Percentiles rank a stretch among this genome's conserved stretches.
Conservation (phyloP, 2,888 invertebrate genomes). For the Scaptomyza polygonia region DNA sequence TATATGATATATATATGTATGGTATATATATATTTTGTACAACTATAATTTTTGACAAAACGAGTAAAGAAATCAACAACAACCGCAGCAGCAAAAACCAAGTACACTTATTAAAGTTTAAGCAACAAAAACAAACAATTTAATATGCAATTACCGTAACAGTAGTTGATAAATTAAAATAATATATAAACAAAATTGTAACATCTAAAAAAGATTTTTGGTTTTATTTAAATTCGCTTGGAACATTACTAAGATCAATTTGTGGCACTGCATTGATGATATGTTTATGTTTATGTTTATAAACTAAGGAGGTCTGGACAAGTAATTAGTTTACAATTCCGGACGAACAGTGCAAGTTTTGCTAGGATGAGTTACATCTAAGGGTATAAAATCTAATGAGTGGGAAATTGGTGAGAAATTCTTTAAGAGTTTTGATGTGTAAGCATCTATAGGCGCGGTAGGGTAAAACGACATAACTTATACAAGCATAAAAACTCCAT, state of each 20-base stretch:
- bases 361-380: no score
- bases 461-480: no score
- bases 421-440: no score
- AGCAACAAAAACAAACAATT: slow-evolving; percentile 74
- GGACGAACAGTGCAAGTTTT: no score
- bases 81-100: slow-evolving; percentile 69
- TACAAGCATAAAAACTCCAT: no score
- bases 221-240: slow-evolving; percentile 15
- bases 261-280: background rate
- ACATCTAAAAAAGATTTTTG: slow-evolving; percentile 51
- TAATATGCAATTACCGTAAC: slow-evolving; percentile 79
- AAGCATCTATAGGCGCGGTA: no score
- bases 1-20: slow-evolving; percentile 19
- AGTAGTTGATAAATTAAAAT: slow-evolving; percentile 81
- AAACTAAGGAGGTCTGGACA: no score
- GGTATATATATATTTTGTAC: slow-evolving; percentile 74
- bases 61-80: slow-evolving; percentile 28
- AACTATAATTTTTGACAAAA: slow-evolving; percentile 69
- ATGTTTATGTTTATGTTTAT: no score
- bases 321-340: no score
- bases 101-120: slow-evolving; percentile 78
- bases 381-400: no score
- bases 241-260: background rate
- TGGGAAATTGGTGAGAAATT: no score
- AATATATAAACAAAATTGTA: slow-evolving; percentile 66